A percentile compares a stretch with the other conserved stretches of the same genome.
Conservation (phyloP, 2,113 vertebrate species). For the Larimichthys crocea region DNA sequence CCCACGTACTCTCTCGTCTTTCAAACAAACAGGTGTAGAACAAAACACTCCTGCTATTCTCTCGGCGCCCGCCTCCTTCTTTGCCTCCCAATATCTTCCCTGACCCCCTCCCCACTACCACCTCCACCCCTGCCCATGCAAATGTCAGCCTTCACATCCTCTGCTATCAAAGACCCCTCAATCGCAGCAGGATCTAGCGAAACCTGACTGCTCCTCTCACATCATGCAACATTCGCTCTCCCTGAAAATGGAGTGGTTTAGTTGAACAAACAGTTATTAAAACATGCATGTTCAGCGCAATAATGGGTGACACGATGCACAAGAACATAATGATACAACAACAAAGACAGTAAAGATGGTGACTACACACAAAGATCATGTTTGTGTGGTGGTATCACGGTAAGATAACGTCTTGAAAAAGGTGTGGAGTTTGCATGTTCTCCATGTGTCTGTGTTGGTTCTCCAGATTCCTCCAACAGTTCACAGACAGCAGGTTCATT, state of each 20-base stretch:
- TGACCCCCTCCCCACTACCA: background rate
- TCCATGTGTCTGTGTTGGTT: too few species aligned
- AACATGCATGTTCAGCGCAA: background rate
- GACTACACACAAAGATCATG: background rate
- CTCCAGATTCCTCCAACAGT: too few species aligned
- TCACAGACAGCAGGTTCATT: too few species aligned
- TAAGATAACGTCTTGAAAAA: background rate
- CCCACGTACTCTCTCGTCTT: slow-evolving; percentile 5
- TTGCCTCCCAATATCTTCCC: slow-evolving; percentile 13
- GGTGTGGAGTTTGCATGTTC: background rate
- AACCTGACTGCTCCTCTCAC: slow-evolving; percentile 61
- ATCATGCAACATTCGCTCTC: slow-evolving; percentile 25
- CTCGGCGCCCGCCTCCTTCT: slow-evolving; percentile 11
- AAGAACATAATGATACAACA: background rate
- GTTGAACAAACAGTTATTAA: background rate
- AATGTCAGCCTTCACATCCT: slow-evolving; percentile 73
- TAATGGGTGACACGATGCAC: background rate
- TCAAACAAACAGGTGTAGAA: slow-evolving; percentile 64
- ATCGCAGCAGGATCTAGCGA: slow-evolving; percentile 51
- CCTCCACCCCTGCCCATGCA: slow-evolving; percentile 27
- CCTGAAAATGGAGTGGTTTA: background rate
- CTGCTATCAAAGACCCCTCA: slow-evolving; percentile 62
- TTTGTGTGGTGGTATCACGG: background rate
- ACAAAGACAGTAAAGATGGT: background rate
- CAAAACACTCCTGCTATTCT: slow-evolving; percentile 46